Evolutionary conservation across 2,113 vertebrate genomes (phyloP).

Genomic region (Sterrhoptilus dennistouni): DNA sequence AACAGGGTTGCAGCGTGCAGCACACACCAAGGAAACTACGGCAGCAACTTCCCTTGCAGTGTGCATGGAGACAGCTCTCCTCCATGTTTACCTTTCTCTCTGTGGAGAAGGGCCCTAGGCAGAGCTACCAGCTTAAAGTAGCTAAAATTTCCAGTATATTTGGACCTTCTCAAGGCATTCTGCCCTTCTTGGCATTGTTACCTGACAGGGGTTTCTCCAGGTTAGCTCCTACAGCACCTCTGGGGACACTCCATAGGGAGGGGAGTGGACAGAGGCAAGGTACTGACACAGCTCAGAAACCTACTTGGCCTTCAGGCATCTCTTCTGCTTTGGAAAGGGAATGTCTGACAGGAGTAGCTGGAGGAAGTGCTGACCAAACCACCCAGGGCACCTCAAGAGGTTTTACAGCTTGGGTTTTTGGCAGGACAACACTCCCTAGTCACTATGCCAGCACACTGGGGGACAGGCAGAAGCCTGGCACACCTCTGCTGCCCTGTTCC

Average conservation of each 20-base stretch:
- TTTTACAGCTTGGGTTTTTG: neutral
- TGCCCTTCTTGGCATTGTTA: neutral
- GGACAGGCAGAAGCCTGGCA: neutral
- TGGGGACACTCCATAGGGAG: neutral
- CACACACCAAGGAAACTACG: neutral
- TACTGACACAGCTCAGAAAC: fast-evolving
- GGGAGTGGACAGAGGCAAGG: neutral
- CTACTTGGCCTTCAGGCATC: neutral
- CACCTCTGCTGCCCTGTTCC: neutral
- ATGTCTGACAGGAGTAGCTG: neutral
- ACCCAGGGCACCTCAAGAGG: neutral
- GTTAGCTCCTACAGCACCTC: neutral
- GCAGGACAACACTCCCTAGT: neutral
- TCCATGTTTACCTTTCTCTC: neutral
- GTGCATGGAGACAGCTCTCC: neutral
- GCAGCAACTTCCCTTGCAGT: neutral
- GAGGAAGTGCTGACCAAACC: neutral
- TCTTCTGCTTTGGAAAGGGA: neutral
- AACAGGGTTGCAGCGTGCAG: slow-evolving; percentile 6
- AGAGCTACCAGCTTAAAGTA: neutral
- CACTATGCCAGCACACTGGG: fast-evolving
- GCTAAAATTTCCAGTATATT: neutral
- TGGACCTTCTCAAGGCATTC: neutral
- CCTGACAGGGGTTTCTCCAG: neutral
- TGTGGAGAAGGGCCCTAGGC: neutral